A percentile compares a stretch with the other conserved stretches of the same genome.
phyloP scores from a whole-genome alignment of 1,140 invertebrate genomes.

The Cotesia typhae region DNA sequence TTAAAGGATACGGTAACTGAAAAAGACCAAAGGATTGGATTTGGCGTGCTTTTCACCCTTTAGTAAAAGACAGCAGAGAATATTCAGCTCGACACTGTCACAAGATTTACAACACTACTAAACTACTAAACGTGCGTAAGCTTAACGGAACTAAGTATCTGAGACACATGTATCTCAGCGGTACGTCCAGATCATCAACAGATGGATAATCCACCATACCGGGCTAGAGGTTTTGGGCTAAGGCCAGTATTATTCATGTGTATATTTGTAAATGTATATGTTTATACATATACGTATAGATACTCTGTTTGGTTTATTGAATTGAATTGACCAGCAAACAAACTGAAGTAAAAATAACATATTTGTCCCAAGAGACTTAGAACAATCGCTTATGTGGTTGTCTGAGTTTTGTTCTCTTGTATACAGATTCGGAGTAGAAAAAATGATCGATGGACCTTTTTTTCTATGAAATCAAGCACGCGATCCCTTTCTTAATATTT shows the following conservation, averaged over 20 bases:
- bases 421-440: too few species aligned
- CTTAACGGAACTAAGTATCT: not conserved
- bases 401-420: constrained; percentile 13
- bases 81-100: constrained; percentile 2
- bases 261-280: not conserved
- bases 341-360: constrained; percentile 40
- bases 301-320: constrained; percentile 27
- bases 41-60: constrained; percentile 37
- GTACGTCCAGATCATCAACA: constrained; percentile 6
- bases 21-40: constrained; percentile 42
- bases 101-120: constrained; percentile 50
- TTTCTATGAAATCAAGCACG: constrained; percentile 1
- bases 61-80: constrained; percentile 18
- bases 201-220: not conserved
- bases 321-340: constrained; percentile 41
- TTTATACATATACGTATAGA: not conserved
- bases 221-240: not conserved
- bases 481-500: constrained; percentile 9
- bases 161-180: constrained; percentile 45
- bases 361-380: constrained; percentile 22
- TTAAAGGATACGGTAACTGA: constrained; percentile 19
- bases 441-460: constrained; percentile 42
- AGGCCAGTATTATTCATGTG: not conserved
- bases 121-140: not conserved
- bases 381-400: constrained; percentile 28